Conservation (phyloP, 2,113 vertebrate species). For the Ceyx margarethae region DNA sequence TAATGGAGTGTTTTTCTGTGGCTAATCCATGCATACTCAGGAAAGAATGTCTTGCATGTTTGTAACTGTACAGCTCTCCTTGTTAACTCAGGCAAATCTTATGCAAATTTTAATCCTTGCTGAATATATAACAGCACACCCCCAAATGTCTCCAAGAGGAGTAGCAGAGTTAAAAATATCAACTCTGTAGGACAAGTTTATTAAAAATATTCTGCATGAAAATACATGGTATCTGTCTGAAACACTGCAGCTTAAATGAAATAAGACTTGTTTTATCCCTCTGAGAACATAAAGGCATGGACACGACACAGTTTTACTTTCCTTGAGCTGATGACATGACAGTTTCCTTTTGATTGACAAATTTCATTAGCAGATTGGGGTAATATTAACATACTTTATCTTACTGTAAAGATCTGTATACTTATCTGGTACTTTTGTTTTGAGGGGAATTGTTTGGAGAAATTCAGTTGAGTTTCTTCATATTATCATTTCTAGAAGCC, state of each 20-base stretch:
- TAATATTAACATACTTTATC: background rate
- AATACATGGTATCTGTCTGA: background rate
- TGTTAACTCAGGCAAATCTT: background rate
- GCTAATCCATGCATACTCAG: background rate
- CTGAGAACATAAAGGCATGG: background rate
- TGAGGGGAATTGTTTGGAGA: background rate
- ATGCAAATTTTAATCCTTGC: background rate
- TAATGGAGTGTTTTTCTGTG: background rate
- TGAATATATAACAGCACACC: background rate
- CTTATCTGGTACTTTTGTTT: background rate
- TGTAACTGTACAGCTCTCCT: background rate
- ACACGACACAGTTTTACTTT: background rate
- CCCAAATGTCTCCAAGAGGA: constrained; percentile 5
- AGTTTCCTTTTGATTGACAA: background rate
- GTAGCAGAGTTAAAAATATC: constrained; percentile 1
- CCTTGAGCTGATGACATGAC: background rate
- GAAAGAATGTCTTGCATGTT: background rate
- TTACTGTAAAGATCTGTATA: background rate
- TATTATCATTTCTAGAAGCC: background rate
- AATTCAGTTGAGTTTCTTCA: background rate
- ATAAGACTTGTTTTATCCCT: background rate
- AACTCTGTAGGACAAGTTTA: background rate
- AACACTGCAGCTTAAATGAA: background rate
- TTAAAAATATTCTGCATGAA: constrained; percentile 8
- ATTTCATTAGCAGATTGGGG: background rate